phyloP scores from a whole-genome alignment of 2,113 vertebrate species.

The Sterna hirundo region DNA sequence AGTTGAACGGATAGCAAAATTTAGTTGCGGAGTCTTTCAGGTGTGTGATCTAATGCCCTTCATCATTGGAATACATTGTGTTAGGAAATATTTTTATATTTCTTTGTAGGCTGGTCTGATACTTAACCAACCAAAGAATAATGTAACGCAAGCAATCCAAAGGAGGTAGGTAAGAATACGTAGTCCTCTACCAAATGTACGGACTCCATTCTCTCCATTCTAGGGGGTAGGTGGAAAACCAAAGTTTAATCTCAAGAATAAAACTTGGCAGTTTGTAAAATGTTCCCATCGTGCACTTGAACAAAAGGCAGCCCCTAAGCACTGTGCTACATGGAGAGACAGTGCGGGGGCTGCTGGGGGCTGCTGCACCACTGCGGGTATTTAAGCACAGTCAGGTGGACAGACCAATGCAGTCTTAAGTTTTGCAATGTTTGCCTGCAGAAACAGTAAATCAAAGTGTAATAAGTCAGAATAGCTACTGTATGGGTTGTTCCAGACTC shows the following conservation, averaged over 20 bases:
- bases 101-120: background rate
- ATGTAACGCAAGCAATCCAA: background rate
- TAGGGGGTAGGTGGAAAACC: background rate
- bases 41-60: background rate
- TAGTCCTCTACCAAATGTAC: background rate
- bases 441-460: background rate
- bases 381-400: rapidly evolving
- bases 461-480: background rate
- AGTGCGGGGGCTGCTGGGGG: rapidly evolving
- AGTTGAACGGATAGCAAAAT: background rate
- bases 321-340: background rate
- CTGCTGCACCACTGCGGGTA: rapidly evolving
- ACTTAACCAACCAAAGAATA: background rate
- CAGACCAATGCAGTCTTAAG: background rate
- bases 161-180: background rate
- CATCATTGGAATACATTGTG: background rate
- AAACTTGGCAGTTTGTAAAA: background rate
- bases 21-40: background rate
- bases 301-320: background rate
- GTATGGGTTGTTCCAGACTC: background rate
- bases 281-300: background rate
- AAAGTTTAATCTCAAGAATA: background rate
- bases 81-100: background rate
- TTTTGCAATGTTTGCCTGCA: background rate
- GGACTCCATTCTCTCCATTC: background rate